Conservation (phyloP, 2,888 invertebrate genomes). For the Kryphioiulus occultus region DNA sequence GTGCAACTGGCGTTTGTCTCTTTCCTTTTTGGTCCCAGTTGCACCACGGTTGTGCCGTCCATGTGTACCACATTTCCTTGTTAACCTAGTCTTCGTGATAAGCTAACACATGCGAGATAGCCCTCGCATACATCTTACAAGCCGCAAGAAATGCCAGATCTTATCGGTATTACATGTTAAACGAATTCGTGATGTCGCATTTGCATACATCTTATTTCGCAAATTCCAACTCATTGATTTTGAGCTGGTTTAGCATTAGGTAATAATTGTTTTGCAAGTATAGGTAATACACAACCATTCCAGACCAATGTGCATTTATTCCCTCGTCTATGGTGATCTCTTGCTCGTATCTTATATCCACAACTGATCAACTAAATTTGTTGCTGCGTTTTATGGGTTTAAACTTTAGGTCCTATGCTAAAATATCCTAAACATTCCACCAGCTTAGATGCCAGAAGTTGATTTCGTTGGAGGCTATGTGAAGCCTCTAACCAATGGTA, state of each 20-base stretch:
- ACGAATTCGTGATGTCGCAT: background rate
- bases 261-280: background rate
- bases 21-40: no score
- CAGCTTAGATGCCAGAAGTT: background rate
- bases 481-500: background rate
- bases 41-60: background rate
- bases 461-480: background rate
- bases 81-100: background rate
- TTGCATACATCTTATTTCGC: background rate
- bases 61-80: background rate
- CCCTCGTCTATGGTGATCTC: background rate
- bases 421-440: background rate
- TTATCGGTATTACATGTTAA: background rate
- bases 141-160: background rate
- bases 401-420: no score
- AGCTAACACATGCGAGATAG: background rate
- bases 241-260: background rate
- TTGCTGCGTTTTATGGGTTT: background rate
- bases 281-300: background rate
- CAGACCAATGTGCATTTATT: background rate
- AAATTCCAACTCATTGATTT: background rate
- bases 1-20: no score
- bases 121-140: background rate
- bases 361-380: constrained; percentile 4
- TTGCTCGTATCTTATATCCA: background rate